Percentiles rank a stretch among this genome's conserved stretches.
These are phyloP conservation scores for Lerista edwardsae DNA, from an alignment of 2,797 vertebrate genomes.

Conservation along the genomic window DNA sequence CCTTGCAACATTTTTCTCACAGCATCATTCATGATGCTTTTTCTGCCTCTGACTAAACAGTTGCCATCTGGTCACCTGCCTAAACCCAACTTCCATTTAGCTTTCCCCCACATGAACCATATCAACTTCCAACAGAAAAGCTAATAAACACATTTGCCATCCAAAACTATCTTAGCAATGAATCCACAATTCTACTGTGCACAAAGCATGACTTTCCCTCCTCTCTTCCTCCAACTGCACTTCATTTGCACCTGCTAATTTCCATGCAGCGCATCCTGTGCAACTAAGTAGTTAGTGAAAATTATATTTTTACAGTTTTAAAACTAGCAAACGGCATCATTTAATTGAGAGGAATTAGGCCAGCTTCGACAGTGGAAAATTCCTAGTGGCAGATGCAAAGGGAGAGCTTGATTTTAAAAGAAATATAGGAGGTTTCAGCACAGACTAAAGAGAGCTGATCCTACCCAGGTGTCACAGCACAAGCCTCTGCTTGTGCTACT, in stretches of 20 bases:
- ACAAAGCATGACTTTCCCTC: conserved; percentile 9
- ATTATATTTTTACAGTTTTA: conserved; percentile 60
- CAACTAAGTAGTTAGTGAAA: conserved; percentile 60
- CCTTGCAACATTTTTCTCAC: neutral
- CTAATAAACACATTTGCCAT: neutral
- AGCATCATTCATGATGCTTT: neutral
- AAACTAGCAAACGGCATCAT: conserved; percentile 41
- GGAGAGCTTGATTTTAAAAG: neutral
- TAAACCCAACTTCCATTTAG: neutral
- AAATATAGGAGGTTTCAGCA: neutral
- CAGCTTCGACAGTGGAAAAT: conserved; percentile 31
- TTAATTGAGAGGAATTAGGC: conserved; percentile 46
- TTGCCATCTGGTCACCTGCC: neutral
- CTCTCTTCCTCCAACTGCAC: conserved; percentile 39
- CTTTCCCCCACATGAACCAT: neutral
- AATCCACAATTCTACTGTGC: neutral
- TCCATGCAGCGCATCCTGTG: conserved; percentile 45
- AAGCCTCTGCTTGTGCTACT: neutral
- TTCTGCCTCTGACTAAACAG: neutral
- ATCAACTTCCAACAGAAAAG: neutral
- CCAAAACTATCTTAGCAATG: neutral
- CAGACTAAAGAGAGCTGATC: neutral
- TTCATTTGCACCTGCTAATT: conserved; percentile 63
- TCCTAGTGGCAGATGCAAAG: conserved; percentile 27
- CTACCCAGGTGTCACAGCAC: neutral